Base-by-base conservation (phyloP, 2,797 vertebrate species). In the Gymnoscopelus braueri region DNA sequence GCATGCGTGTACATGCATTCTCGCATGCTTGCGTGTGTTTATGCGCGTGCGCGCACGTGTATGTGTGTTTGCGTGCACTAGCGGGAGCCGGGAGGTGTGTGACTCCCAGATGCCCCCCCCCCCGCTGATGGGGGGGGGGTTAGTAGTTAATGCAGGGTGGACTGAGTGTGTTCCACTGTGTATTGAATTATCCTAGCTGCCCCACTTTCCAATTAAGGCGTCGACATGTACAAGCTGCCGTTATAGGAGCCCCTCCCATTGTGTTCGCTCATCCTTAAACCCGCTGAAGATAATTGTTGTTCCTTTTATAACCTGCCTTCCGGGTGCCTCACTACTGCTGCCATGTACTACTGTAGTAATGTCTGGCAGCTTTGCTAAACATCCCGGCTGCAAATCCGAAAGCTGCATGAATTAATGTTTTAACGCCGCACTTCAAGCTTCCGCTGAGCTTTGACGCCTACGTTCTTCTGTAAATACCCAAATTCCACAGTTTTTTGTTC, bases 141-240 rank as follows among this genome's bases (percentile, higher is more conserved):
- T 81, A 82, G 71, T 84, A 84, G 87, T 88, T 87, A 86, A 90
- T 83, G 73, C 84, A 73, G 74, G 66, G 78, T 7, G 47, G 75
- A 70, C 84, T 86, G 86, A 87, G 88, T 88, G 84, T 39, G 71
- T 80, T 63, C 47, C 70, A 65, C 60, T 48, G 9, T 11, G 52
- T 74, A 58, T 65, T 89, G 87, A 90, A 89, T 92, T 84, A 89
- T 90, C 86, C 88, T 10, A 44, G 39, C 39, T 55, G 69, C 79
- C 82, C 86, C 78, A 88, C 84, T 91, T 92, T 93, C 88, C 81
- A 90, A 92, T 93, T 91, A 92, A 85, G 88, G 72, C 49, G 61
- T 81, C 73, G 84, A 88, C 86, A 89, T 82, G 81, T 82, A 90
- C 85, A 84, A 84, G 87, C 85, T 84, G 88, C 85, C 82, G 87